phyloP scores from a whole-genome alignment of 2,797 vertebrate species.

The Eulemur rubriventer region DNA sequence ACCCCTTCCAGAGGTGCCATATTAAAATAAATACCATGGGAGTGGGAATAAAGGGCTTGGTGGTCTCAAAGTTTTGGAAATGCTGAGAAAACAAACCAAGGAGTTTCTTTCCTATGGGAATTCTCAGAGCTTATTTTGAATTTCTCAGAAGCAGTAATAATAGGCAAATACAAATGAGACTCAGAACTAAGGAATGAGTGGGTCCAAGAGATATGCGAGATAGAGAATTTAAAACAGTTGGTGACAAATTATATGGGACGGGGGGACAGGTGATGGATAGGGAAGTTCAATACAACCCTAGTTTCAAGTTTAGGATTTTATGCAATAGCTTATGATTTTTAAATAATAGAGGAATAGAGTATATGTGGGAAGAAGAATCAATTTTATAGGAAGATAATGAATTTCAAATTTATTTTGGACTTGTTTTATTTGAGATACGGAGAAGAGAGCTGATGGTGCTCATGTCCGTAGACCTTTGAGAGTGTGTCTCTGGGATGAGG shows the following conservation, averaged over 20 bases:
- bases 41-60: not conserved
- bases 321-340: not conserved
- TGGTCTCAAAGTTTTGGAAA: not conserved
- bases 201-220: not conserved
- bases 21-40: accelerated
- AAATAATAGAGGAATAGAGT: not conserved
- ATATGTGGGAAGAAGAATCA: not conserved
- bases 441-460: not conserved
- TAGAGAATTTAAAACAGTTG: not conserved
- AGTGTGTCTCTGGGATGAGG: not conserved
- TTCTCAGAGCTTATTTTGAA: not conserved
- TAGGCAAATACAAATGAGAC: not conserved
- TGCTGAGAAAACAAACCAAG: not conserved
- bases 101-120: not conserved
- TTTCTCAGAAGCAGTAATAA: not conserved
- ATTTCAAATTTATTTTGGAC: not conserved
- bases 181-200: not conserved
- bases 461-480: not conserved
- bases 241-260: not conserved
- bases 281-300: not conserved
- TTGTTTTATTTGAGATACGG: not conserved
- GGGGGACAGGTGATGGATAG: accelerated
- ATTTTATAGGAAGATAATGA: not conserved
- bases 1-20: not conserved
- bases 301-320: not conserved